These are phyloP conservation scores for Drosophila nigritarsus DNA, from an alignment of 2,888 invertebrate species.

Conservation along the genomic window DNA sequence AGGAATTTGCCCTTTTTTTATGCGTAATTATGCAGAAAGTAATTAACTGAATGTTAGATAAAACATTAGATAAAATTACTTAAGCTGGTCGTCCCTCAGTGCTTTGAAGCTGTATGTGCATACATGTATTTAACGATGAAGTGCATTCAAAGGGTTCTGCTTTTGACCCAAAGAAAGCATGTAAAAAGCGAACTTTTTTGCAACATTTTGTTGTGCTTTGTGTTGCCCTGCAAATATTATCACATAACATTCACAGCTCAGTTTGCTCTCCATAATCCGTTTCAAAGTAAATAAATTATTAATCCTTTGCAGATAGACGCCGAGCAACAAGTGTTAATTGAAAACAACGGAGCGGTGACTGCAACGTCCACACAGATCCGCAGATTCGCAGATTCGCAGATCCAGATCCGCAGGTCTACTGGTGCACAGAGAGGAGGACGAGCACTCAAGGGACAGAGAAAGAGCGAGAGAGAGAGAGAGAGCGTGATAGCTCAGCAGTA, in stretches of 20 bases:
- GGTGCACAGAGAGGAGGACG: constrained; percentile 17
- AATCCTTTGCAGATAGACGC: constrained; percentile 12
- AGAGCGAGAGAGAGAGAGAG: neutral
- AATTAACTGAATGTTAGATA: neutral
- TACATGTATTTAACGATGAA: neutral
- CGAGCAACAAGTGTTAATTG: neutral
- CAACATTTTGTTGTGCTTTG: neutral
- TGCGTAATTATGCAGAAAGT: neutral
- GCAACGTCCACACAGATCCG: constrained; percentile 5
- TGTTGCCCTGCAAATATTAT: neutral
- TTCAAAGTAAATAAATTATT: neutral
- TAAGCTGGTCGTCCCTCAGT: neutral
- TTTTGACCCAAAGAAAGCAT: neutral
- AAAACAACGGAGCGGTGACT: neutral
- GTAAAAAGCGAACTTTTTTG: neutral
- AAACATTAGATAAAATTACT: neutral
- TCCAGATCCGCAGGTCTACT: neutral
- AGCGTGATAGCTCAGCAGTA: constrained; percentile 4
- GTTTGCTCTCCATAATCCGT: neutral
- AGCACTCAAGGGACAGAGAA: constrained; percentile 5
- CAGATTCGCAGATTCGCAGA: neutral
- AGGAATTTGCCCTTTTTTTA: neutral
- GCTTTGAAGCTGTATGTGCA: neutral
- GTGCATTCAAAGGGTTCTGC: neutral
- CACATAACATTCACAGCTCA: neutral